Conservation (phyloP, 2,888 invertebrate genomes). For the Syrphus vitripennis region DNA sequence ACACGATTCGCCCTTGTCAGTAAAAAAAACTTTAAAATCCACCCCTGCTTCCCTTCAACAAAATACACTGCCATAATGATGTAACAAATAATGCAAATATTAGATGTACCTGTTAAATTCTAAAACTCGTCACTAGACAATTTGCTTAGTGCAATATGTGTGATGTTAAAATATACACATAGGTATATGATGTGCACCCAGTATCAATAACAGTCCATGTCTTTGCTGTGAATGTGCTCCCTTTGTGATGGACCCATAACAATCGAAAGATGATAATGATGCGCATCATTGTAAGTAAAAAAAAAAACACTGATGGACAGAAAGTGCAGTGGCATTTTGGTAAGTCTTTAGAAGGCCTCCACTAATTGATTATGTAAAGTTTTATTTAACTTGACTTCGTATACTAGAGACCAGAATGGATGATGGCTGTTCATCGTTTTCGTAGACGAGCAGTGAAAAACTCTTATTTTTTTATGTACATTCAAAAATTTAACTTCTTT, state of each 20-base stretch:
- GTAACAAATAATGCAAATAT: slow-evolving; percentile 57
- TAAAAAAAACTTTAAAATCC: neutral
- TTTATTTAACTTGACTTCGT: neutral
- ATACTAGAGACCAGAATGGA: too few relatives aligned
- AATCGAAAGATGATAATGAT: slow-evolving; percentile 58
- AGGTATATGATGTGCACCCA: neutral
- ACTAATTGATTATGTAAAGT: slow-evolving; percentile 62
- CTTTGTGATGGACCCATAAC: slow-evolving; percentile 65
- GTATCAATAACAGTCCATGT: neutral
- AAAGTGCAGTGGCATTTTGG: slow-evolving; percentile 71
- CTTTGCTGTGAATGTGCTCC: slow-evolving; percentile 53
- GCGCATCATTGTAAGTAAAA: slow-evolving; percentile 28
- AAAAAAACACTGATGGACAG: slow-evolving; percentile 11
- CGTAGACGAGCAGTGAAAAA: neutral
- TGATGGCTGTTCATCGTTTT: neutral
- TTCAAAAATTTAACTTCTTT: neutral
- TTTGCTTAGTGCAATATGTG: slow-evolving; percentile 28
- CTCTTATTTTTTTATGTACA: neutral
- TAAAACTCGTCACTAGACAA: slow-evolving; percentile 34
- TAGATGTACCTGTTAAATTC: slow-evolving; percentile 60
- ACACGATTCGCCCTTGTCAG: neutral
- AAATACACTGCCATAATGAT: slow-evolving; percentile 38
- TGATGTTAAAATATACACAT: too few relatives aligned
- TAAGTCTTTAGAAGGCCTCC: slow-evolving; percentile 55
- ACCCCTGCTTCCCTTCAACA: neutral